These are phyloP conservation scores for Proales similis DNA, from an alignment of 1,140 invertebrate species.

Conservation along the genomic window DNA sequence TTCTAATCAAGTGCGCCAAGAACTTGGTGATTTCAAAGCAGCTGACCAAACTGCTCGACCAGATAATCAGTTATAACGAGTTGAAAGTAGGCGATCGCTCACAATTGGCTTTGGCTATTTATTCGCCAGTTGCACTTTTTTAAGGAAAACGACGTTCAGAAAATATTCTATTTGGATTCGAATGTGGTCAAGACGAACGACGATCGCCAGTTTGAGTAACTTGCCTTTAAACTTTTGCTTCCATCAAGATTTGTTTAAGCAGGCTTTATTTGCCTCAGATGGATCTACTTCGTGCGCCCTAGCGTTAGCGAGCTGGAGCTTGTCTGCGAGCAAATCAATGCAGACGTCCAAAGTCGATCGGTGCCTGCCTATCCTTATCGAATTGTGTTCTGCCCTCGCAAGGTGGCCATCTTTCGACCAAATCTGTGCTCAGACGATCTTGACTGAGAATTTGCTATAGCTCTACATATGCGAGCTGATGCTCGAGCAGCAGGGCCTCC, in stretches of 20 bases:
- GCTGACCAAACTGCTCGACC: conserved; percentile 17
- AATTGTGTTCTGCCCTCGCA: conserved; percentile 25
- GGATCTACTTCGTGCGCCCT: conserved; percentile 28
- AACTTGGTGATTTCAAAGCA: conserved; percentile 24
- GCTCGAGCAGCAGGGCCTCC: conserved; percentile 27
- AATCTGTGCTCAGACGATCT: not conserved
- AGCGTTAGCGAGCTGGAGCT: conserved; percentile 2
- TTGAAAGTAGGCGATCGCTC: not conserved
- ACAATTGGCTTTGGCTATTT: not conserved
- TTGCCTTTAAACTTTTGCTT: not conserved
- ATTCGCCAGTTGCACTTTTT: not conserved
- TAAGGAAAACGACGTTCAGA: conserved; percentile 18
- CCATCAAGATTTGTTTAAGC: not conserved
- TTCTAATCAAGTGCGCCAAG: conserved; percentile 12
- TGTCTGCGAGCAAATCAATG: conserved; percentile 32
- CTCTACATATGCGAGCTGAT: conserved; percentile 21
- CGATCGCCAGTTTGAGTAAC: conserved; percentile 24
- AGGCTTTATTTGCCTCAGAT: conserved; percentile 7
- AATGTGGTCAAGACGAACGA: conserved; percentile 2
- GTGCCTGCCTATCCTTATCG: conserved; percentile 24
- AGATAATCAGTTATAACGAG: conserved; percentile 20
- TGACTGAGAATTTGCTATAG: not conserved
- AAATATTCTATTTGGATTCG: conserved; percentile 29
- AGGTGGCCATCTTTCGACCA: too few relatives aligned
- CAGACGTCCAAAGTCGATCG: conserved; percentile 3